Evolutionary conservation across 2,113 vertebrate species (phyloP).

Genomic region (Hiodon alosoides): DNA sequence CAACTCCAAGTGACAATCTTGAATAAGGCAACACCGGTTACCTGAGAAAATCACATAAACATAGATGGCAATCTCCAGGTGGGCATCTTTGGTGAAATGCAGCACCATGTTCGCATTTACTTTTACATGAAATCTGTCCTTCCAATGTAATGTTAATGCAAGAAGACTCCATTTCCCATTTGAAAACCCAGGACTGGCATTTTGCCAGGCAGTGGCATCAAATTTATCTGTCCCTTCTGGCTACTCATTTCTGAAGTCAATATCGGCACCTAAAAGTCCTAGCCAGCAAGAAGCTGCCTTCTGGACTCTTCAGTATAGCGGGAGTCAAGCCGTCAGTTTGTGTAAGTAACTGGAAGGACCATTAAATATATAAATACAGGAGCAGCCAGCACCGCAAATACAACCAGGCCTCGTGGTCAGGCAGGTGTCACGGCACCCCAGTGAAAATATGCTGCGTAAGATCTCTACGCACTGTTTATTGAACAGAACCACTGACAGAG

Average conservation of each 20-base stretch:
- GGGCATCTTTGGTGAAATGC: no score
- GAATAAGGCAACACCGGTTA: no score
- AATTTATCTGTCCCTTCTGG: no score
- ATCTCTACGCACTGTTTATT: no score
- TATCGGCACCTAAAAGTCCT: not conserved
- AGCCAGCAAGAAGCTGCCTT: slow-evolving; percentile 2
- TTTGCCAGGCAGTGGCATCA: not conserved
- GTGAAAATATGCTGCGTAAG: not conserved
- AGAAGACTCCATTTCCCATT: not conserved
- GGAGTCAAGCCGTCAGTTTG: not conserved
- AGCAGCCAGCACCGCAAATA: not conserved
- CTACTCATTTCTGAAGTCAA: not conserved
- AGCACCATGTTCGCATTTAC: no score
- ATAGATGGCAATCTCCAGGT: no score
- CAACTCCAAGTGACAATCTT: no score
- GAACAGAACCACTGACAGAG: not conserved
- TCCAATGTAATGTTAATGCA: not conserved
- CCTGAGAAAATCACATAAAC: no score
- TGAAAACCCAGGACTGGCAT: not conserved
- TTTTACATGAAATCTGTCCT: no score
- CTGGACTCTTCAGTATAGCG: not conserved
- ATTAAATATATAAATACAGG: slow-evolving; percentile 1
- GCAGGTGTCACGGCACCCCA: not conserved
- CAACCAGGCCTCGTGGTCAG: not conserved
- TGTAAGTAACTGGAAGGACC: not conserved